Evolutionary conservation across 92 coral and sea anemone genomes (phyloP).

Genomic region (Phymanthus crucifer): DNA sequence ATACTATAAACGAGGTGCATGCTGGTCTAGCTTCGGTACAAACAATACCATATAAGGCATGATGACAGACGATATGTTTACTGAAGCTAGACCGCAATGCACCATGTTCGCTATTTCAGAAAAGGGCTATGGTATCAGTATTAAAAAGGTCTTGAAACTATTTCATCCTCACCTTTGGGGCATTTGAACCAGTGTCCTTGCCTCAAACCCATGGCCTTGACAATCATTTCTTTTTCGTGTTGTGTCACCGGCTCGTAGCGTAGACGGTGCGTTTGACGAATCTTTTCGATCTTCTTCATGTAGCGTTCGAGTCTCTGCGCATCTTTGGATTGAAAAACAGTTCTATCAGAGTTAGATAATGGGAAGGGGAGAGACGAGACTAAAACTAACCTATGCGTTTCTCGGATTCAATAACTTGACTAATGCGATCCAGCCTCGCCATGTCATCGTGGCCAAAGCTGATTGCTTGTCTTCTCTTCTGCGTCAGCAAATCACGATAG

Average conservation of each 20-base stretch:
- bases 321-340: conserved; percentile 22
- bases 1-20: no score
- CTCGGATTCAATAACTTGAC: conserved; percentile 49
- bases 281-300: conserved; percentile 44
- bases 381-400: conserved; percentile 43
- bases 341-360: background rate
- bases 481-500: conserved; percentile 39
- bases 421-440: conserved; percentile 8
- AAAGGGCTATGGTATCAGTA: no score
- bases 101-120: no score
- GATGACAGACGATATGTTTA: no score
- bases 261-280: conserved; percentile 11
- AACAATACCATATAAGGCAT: no score
- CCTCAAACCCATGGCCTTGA: conserved; percentile 74
- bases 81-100: no score
- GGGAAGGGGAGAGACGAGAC: background rate
- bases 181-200: conserved; percentile 97
- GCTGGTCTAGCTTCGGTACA: no score
- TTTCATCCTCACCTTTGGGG: conserved; percentile 64
- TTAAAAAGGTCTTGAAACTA: background rate
- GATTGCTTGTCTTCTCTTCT: conserved; percentile 25
- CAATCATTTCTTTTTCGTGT: conserved; percentile 50
- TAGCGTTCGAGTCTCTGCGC: conserved; percentile 29
- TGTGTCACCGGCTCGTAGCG: background rate
- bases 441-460: background rate